phyloP scores from a whole-genome alignment of 2,797 vertebrate genomes.

The Amphiprion clarkii region DNA sequence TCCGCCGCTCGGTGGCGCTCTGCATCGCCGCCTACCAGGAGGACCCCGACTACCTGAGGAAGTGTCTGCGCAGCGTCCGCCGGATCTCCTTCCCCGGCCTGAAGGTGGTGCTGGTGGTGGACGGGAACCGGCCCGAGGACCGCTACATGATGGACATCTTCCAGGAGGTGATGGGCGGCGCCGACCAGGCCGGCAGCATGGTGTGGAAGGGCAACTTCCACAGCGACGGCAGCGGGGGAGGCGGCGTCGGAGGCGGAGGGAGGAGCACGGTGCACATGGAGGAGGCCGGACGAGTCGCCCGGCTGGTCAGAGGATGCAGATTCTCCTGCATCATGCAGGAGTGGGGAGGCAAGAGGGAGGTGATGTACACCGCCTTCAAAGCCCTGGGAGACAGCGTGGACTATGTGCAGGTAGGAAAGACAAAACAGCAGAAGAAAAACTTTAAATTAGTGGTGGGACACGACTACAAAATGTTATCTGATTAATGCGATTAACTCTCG shows the following conservation, averaged over 20 bases:
- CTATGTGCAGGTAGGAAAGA: conserved; percentile 91
- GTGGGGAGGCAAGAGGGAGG: conserved; percentile 98
- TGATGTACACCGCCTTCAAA: conserved; percentile 99
- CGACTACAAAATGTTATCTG: no score
- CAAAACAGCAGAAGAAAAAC: no score
- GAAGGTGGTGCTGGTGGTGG: conserved; percentile 97
- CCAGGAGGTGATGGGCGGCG: conserved; percentile 92
- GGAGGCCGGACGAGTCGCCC: conserved; percentile 85
- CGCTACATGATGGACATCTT: conserved; percentile 99
- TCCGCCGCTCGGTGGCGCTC: conserved; percentile 89
- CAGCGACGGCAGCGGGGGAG: conserved; percentile 83
- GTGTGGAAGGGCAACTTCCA: conserved; percentile 98
- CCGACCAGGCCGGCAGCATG: conserved; percentile 88
- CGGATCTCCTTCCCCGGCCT: conserved; percentile 93
- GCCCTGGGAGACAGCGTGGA: conserved; percentile 95
- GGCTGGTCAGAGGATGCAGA: conserved; percentile 86
- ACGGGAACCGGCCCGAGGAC: conserved; percentile 94
- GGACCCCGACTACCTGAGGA: conserved; percentile 95
- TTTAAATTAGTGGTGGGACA: no score
- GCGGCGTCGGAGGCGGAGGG: conserved; percentile 47
- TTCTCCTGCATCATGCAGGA: conserved; percentile 96
- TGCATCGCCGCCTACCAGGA: conserved; percentile 98
- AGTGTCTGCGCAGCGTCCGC: conserved; percentile 93
- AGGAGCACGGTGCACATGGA: conserved; percentile 81
- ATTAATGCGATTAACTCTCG: no score